Base-by-base conservation (phyloP, 2,888 invertebrate species). In the Sinelater perroti region DNA sequence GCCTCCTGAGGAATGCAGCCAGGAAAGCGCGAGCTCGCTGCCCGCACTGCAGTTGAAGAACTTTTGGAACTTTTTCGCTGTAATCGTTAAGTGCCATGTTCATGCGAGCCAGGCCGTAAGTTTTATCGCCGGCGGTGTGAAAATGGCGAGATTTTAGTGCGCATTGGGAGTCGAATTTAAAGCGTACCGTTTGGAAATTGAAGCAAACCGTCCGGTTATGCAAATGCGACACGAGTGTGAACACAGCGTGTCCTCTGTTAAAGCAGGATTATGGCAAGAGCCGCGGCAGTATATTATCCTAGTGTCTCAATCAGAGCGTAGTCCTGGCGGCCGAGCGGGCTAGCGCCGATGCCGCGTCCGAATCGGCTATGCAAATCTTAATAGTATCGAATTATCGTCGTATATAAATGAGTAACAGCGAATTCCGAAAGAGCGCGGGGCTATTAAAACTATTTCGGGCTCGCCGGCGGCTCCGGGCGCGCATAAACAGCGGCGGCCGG, bases 201-300 rank as follows among this genome's bases (percentile, higher is more conserved):
- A 60, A 64, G 62, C 50, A 50, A 57, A 64, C 65, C 53, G 60
- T 68, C 69, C 68, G 68, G 69, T 69, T 69, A 69, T 69, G 69
- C 66, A 67, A 69, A 69, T 66, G 65, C 56, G 57, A 67, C 69
- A 69, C 60, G 62, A 68, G 68, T 67, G 68, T 66, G 68, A 69
- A 69, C 69, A 69, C 66, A 62, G 58, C 63, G 53, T 63, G 66
- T 67, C 67, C 64, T 65, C 68, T 67, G 68, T 66, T 66, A 58
- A n/a, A 65, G 64, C 66, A 67, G 67, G 66, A 67, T 68, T 64
- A 67, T 64, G 64, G 67, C 62, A 65, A 65, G 66, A 69, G 68
- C 67, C 67, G 57, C 45, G 51, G 64, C 61, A 66, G 68, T 69
- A 70, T 67, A 69, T 69, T 68, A 69, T 63, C 66, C 62, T 66